A percentile compares a stretch with the other conserved stretches of the same genome.
Conservation (phyloP, 1,140 invertebrate species). For the Bemisia tabaci region DNA sequence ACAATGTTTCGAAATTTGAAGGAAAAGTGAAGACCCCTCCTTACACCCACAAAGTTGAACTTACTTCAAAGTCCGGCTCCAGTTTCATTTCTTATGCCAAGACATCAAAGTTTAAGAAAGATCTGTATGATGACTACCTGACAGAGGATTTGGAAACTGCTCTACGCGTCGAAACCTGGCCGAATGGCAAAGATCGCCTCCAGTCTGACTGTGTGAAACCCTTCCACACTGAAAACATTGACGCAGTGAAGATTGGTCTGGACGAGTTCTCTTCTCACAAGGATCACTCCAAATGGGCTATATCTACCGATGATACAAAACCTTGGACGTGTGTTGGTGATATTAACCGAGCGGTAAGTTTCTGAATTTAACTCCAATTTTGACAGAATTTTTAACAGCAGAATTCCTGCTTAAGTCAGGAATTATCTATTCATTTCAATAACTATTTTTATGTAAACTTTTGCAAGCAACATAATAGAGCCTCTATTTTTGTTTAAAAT, state of each 20-base stretch:
- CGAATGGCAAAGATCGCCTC: slow-evolving; percentile 33
- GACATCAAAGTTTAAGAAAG: slow-evolving; percentile 50
- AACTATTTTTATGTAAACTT: too few relatives aligned
- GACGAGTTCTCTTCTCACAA: slow-evolving; percentile 21
- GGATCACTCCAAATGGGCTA: slow-evolving; percentile 89
- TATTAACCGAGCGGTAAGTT: slow-evolving; percentile 73
- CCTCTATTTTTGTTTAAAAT: too few relatives aligned
- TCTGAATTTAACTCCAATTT: too few relatives aligned
- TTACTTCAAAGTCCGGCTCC: slow-evolving; percentile 41
- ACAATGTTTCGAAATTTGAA: slow-evolving; percentile 41
- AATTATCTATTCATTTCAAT: too few relatives aligned
- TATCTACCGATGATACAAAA: slow-evolving; percentile 32
- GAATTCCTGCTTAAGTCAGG: too few relatives aligned
- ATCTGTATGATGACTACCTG: slow-evolving; percentile 38
- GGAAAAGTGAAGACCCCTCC: slow-evolving; percentile 43
- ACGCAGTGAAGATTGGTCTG: not conserved
- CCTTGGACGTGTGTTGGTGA: slow-evolving; percentile 81
- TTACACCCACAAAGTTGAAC: slow-evolving; percentile 40
- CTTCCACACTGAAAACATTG: not conserved
- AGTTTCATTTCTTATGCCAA: slow-evolving; percentile 69
- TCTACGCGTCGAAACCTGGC: slow-evolving; percentile 41
- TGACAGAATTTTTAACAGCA: too few relatives aligned
- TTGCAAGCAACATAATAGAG: too few relatives aligned
- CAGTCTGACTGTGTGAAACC: slow-evolving; percentile 17
- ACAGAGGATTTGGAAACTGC: slow-evolving; percentile 31